Evolutionary conservation across 1,140 invertebrate species (phyloP), one percentile per base, ranked within the genome.

Genomic region (Proctacanthus coquilletti): DNA sequence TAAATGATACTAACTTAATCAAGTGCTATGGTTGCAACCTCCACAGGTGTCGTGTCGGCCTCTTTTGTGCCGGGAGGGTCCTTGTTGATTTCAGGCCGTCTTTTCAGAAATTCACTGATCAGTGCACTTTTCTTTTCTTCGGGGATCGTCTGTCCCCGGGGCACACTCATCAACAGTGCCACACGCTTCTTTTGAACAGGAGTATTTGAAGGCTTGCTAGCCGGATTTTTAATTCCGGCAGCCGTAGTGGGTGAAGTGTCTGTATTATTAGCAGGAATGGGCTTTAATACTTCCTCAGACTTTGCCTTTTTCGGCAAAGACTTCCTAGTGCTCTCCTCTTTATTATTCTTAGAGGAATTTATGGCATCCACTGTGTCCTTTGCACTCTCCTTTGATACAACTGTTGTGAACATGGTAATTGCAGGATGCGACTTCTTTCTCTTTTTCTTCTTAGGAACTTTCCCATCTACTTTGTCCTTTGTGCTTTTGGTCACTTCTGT

Each of bases 41-140:
- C n/a, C n/a, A n/a, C n/a, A n/a, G n/a, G n/a, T n/a, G n/a, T n/a
- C n/a, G n/a, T n/a, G n/a, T n/a, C n/a, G n/a, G n/a, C n/a, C n/a
- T n/a, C n/a, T n/a, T n/a, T n/a, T n/a, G n/a, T n/a, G n/a, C n/a
- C n/a, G n/a, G n/a, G n/a, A n/a, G n/a, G n/a, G n/a, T n/a, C n/a
- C n/a, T n/a, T n/a, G n/a, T n/a, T n/a, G n/a, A n/a, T n/a, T n/a
- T n/a, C n/a, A n/a, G n/a, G n/a, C n/a, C n/a, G n/a, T n/a, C n/a
- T 68, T 38, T 70, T 68, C 9, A 72, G 65, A 44, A 68, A 74
- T 39, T 71, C 63, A 5, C 69, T 72, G 6, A 74, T 70, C 2
- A 70, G 45, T 0, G 52, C 52, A 20, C 59, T 61, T 47, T 61
- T 62, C 30, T 48, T 38, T 20, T 44, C 40, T 31, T 42, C 31